A percentile compares a stretch with the other conserved stretches of the same genome.
Evolutionary conservation across 2,797 vertebrate species (phyloP).

Genomic region (Acrocephalus scirpaceus): DNA sequence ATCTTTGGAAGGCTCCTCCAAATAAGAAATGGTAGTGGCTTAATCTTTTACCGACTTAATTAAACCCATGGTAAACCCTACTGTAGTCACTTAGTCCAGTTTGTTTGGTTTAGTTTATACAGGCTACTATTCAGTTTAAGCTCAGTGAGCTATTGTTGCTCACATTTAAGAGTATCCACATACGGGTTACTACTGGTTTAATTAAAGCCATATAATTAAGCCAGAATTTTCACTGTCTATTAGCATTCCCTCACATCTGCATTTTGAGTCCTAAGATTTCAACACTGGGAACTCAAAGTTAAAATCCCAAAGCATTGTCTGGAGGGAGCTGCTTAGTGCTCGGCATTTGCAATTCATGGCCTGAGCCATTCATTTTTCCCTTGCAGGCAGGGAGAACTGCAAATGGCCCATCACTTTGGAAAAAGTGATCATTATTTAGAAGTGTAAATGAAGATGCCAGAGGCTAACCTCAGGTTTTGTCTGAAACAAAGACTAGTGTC

Average conservation of each 20-base stretch:
- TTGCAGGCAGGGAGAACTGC: background rate
- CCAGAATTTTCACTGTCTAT: background rate
- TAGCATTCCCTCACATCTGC: background rate
- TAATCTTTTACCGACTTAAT: background rate
- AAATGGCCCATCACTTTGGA: background rate
- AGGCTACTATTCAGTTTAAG: background rate
- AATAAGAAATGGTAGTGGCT: background rate
- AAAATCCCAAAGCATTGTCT: background rate
- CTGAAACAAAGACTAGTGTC: background rate
- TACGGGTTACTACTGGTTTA: background rate
- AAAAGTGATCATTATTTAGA: slow-evolving; percentile 23
- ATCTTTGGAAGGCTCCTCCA: background rate
- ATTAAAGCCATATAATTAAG: slow-evolving; percentile 4
- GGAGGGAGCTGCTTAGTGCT: background rate
- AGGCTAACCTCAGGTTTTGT: background rate
- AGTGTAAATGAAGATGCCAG: slow-evolving; percentile 28
- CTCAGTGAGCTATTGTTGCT: background rate
- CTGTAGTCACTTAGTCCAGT: background rate
- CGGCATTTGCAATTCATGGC: background rate
- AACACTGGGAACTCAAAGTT: background rate
- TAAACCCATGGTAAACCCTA: background rate
- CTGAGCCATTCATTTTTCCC: background rate
- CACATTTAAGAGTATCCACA: background rate
- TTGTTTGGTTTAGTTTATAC: background rate
- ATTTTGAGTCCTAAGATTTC: background rate